A percentile compares a stretch with the other conserved stretches of the same genome.
These are phyloP conservation scores for Amphimallon solstitiale DNA, from an alignment of 2,888 invertebrate genomes.

Conservation along the genomic window DNA sequence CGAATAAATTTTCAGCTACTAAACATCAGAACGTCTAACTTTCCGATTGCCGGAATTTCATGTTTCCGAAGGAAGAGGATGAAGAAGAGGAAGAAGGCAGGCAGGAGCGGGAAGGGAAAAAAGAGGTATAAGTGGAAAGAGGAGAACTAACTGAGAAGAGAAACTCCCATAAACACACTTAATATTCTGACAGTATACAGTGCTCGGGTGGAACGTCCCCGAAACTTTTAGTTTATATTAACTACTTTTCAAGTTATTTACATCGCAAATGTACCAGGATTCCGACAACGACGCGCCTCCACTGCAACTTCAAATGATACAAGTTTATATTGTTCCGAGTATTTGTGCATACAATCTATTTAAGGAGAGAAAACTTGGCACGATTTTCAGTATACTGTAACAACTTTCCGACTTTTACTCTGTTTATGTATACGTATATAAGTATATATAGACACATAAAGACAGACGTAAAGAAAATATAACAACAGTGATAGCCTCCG, in stretches of 20 bases:
- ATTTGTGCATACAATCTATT: slow-evolving; percentile 34
- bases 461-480: not conserved
- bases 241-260: slow-evolving; percentile 36
- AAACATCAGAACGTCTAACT: slow-evolving; percentile 26
- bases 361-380: slow-evolving; percentile 22
- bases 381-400: slow-evolving; percentile 1
- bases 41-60: slow-evolving; percentile 25
- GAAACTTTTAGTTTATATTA: slow-evolving; percentile 31
- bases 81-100: too few relatives aligned
- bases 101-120: too few relatives aligned
- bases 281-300: slow-evolving; percentile 9
- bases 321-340: slow-evolving; percentile 31
- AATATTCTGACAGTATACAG: slow-evolving; percentile 20
- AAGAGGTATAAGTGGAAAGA: slow-evolving; percentile 1
- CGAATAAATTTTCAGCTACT: slow-evolving; percentile 30
- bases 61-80: too few relatives aligned
- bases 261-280: slow-evolving; percentile 29
- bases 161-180: slow-evolving; percentile 30
- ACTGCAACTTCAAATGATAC: slow-evolving; percentile 31
- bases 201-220: not conserved
- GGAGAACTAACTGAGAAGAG: not conserved
- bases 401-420: slow-evolving; percentile 8
- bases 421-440: not conserved
- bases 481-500: not conserved
- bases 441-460: not conserved